Conservation (phyloP, 2,113 vertebrate genomes). For the Micromys minutus region DNA sequence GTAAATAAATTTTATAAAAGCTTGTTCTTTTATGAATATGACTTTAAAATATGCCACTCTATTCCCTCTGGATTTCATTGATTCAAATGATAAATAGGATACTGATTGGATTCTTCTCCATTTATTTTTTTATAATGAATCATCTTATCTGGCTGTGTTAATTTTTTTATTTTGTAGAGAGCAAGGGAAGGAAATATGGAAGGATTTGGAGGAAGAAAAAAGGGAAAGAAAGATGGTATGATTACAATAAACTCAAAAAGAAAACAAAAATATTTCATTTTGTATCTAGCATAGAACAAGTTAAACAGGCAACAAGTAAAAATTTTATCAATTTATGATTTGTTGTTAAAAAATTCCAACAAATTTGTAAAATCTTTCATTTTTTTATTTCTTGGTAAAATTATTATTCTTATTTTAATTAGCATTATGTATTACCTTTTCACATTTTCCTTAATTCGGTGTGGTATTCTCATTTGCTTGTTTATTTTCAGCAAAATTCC, state of each 20-base stretch:
- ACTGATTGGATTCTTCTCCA: neutral
- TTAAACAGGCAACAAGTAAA: neutral
- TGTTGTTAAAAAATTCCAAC: neutral
- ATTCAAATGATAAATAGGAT: neutral
- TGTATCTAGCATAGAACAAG: neutral
- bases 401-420: neutral
- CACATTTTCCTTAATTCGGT: neutral
- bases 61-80: neutral
- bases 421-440: neutral
- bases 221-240: neutral
- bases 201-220: too few species aligned
- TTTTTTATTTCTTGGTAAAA: neutral
- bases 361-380: neutral
- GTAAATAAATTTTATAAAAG: neutral
- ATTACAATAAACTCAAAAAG: neutral
- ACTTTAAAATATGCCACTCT: neutral
- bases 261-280: neutral
- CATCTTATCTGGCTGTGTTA: neutral
- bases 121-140: neutral
- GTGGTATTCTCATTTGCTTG: neutral
- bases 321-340: neutral
- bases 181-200: neutral
- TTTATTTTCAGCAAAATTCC: neutral
- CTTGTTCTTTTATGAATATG: neutral
- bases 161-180: neutral